Conservation (phyloP, 2,888 invertebrate species). For the Cantharis lateralis region DNA sequence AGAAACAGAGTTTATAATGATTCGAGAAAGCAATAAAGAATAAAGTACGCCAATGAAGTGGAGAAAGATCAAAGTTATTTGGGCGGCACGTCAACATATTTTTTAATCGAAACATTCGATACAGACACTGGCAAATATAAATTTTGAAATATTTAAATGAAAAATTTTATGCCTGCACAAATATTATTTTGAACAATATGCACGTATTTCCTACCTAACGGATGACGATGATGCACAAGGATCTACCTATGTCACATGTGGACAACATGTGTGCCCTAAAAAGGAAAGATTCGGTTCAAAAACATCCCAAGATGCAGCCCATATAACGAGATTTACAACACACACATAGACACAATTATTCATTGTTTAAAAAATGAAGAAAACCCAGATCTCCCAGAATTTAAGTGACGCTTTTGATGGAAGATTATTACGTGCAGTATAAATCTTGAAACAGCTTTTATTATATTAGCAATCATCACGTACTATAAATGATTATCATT, state of each 20-base stretch:
- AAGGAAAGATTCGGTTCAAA: conserved; percentile 36
- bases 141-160: conserved; percentile 17
- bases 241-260: conserved; percentile 36
- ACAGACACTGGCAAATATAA: conserved; percentile 38
- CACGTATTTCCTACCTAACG: conserved; percentile 23
- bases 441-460: neutral
- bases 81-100: conserved; percentile 43
- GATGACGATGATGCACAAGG: conserved; percentile 18
- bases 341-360: conserved; percentile 37
- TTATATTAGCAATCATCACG: neutral
- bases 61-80: conserved; percentile 51
- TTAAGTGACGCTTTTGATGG: neutral
- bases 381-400: neutral
- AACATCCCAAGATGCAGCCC: conserved; percentile 37
- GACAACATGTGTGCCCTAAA: conserved; percentile 35
- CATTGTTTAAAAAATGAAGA: conserved; percentile 33
- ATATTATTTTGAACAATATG: conserved; percentile 32
- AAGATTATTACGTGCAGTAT: neutral
- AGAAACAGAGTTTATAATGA: conserved; percentile 51
- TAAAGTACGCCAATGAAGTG: conserved; percentile 52
- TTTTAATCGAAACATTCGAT: conserved; percentile 47
- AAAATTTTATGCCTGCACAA: neutral
- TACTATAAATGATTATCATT: neutral
- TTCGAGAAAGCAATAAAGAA: conserved; percentile 52
- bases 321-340: conserved; percentile 38